phyloP scores from a whole-genome alignment of 2,888 invertebrate species.

The Volucella zonaria region DNA sequence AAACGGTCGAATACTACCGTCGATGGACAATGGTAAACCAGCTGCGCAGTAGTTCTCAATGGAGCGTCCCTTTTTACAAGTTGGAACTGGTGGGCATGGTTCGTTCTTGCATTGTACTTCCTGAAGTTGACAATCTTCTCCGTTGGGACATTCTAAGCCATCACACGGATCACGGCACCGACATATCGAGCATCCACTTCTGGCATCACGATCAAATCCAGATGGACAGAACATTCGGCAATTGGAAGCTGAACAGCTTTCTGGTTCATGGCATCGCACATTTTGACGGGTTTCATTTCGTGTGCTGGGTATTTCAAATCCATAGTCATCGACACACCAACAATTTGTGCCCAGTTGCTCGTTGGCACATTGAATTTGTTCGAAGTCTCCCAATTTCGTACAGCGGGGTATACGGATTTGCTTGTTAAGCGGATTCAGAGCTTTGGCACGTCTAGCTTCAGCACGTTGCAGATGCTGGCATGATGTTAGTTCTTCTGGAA shows the following conservation, averaged over 20 bases:
- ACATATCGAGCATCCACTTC: constrained; percentile 90
- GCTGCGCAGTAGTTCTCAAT: constrained; percentile 91
- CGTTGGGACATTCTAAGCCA: constrained; percentile 89
- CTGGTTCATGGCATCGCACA: constrained; percentile 83
- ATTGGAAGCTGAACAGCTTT: constrained; percentile 90
- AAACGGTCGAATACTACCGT: constrained; percentile 90
- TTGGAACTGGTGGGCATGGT: constrained; percentile 93
- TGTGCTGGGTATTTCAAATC: constrained; percentile 91
- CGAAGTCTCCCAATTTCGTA: constrained; percentile 88
- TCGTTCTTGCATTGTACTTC: constrained; percentile 90
- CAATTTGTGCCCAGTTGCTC: constrained; percentile 87
- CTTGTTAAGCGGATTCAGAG: constrained; percentile 83
- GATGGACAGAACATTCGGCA: constrained; percentile 94
- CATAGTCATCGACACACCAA: constrained; percentile 93
- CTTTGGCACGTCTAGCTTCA: constrained; percentile 86
- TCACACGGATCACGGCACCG: constrained; percentile 92
- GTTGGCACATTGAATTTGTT: constrained; percentile 89
- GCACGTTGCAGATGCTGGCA: constrained; percentile 87
- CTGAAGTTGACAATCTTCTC: constrained; percentile 89
- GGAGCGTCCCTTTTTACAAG: constrained; percentile 90
- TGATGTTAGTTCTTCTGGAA: constrained; percentile 83
- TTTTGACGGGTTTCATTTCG: constrained; percentile 81
- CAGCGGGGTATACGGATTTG: constrained; percentile 88
- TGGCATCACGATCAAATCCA: constrained; percentile 88
- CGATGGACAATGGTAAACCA: constrained; percentile 88